Base-by-base conservation (phyloP, 2,113 vertebrate genomes). In the Peucedramus taeniatus region DNA sequence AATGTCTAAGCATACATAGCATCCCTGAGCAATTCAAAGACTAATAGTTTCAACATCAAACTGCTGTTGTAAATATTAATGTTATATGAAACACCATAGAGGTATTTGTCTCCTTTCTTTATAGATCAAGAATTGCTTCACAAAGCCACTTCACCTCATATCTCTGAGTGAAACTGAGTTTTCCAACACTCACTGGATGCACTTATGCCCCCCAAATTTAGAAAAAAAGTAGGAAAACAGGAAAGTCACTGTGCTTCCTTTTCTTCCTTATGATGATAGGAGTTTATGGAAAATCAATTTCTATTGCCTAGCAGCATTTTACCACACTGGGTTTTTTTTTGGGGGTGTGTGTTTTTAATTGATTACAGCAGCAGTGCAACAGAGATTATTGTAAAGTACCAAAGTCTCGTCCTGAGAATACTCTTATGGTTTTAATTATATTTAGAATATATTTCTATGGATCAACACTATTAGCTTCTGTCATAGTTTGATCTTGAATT, bases 171-270 rank as follows among this genome's bases (percentile, higher is more conserved):
- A 77, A 33, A 74, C 37, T 91, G 74, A 57, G 12, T 63, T 84
- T 96, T 93, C n/a, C 3, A 7, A 57, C 47, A 91, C 90, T 83
- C 31, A 69, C 0, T 57, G 42, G 89, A 92, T 74, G 94, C 70
- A 86, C 30, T 51, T 78, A 49, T 14, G 17, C 26, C 10, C 72
- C 49, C 14, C 27, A 37, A 57, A 94, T 94, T 91, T 88, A 89
- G 83, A 89, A 94, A 83, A 83, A 84, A 53, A 96, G 90, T 20
- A 91, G 89, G 85, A 97, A 97, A 96, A 94, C 60, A 93, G 42
- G 40, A 76, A 92, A 87, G 69, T 15, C n/a, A 50, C 9, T 47
- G 49, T 61, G 16, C 21, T 93, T 78, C 61, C 16, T 66, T 92
- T 86, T 76, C 44, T 91, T 83, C 19, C 26, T 59, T 66, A 87